These are phyloP conservation scores for Pteromalus puparum DNA, from an alignment of 1,140 invertebrate species.

Conservation along the genomic window DNA sequence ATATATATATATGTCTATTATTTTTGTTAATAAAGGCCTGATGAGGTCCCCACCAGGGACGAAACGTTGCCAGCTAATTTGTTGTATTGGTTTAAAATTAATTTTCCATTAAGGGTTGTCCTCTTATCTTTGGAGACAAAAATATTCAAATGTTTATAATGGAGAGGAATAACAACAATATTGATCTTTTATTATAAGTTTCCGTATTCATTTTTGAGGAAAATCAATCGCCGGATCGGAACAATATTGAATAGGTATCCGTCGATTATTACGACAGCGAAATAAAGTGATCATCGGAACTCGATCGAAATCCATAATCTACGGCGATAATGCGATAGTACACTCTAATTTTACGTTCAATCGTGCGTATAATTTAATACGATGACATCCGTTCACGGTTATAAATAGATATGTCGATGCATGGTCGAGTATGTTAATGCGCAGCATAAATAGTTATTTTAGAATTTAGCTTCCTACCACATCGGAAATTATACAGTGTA, in stretches of 20 bases:
- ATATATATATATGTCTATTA: too few species aligned
- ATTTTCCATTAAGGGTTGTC: too few species aligned
- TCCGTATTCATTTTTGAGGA: too few species aligned
- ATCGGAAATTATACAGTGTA: not conserved
- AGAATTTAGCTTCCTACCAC: conserved; percentile 11
- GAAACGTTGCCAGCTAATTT: too few species aligned
- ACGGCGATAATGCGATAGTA: not conserved
- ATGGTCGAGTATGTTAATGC: conserved; percentile 35
- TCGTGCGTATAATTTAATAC: not conserved
- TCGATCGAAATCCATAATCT: conserved; percentile 26
- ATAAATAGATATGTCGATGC: not conserved
- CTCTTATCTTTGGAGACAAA: too few species aligned
- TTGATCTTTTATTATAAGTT: too few species aligned
- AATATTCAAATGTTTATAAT: too few species aligned
- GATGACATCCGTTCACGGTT: not conserved
- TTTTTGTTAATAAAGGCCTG: too few species aligned
- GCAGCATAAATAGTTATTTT: conserved; percentile 20
- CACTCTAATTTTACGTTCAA: not conserved
- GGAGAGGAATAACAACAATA: too few species aligned
- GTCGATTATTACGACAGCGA: not conserved
- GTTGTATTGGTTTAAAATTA: too few species aligned
- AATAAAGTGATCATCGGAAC: not conserved
- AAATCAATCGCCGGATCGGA: too few species aligned
- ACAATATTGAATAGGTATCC: not conserved
- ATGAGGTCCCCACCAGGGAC: too few species aligned